phyloP scores from a whole-genome alignment of 2,888 invertebrate genomes.

The Melanchra persicariae region DNA sequence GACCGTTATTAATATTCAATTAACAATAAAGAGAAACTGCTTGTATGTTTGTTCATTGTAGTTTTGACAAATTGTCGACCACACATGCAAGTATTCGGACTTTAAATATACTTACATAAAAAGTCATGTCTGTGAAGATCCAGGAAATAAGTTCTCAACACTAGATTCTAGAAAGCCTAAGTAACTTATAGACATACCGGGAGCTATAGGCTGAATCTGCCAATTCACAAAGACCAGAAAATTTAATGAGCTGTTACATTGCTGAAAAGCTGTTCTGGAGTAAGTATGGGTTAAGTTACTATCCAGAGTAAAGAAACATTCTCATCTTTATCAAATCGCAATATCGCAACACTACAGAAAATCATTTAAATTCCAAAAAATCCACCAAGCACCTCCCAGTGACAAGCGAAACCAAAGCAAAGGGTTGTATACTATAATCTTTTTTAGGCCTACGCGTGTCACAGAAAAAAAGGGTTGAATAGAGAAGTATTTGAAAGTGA shows the following conservation, averaged over 20 bases:
- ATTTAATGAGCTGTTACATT: background rate
- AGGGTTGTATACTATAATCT: slow-evolving; percentile 65
- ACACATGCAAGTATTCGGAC: background rate
- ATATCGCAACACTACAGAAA: background rate
- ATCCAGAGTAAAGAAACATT: background rate
- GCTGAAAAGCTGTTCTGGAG: background rate
- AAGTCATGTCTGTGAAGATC: too few species aligned
- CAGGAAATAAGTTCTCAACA: background rate
- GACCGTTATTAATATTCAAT: slow-evolving; percentile 67
- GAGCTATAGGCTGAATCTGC: too few species aligned
- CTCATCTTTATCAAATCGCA: background rate
- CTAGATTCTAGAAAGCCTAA: background rate
- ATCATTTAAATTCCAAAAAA: background rate
- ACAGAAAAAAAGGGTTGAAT: slow-evolving; percentile 76
- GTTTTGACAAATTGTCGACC: slow-evolving; percentile 1
- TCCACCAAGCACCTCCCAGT: slow-evolving; percentile 10
- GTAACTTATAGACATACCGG: background rate
- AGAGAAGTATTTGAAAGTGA: slow-evolving; percentile 80
- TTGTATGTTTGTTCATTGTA: slow-evolving; percentile 24
- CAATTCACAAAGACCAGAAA: background rate
- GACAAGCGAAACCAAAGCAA: slow-evolving; percentile 24
- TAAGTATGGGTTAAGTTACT: background rate
- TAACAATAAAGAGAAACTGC: slow-evolving; percentile 22
- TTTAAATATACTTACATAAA: too few species aligned
- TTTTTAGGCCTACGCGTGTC: slow-evolving; percentile 71